Base-by-base conservation (phyloP, 2,797 vertebrate genomes). In the Tapera naevia region DNA sequence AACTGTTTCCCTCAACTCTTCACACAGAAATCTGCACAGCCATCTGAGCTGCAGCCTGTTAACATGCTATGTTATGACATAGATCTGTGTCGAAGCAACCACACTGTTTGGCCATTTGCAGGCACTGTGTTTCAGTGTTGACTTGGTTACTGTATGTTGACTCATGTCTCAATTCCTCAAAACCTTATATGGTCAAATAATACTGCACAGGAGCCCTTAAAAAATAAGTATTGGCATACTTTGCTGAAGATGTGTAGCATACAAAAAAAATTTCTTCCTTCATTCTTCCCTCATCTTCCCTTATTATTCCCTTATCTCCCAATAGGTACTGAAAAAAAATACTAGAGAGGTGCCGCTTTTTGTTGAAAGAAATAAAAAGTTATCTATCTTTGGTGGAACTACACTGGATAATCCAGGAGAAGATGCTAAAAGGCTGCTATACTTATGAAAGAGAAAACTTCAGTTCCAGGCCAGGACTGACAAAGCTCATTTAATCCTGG, bases 71-170 rank as follows among this genome's bases (percentile, higher is more conserved):
- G 43, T 33, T 78, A 27, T 35, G 61, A 72, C 70, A 70, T 1
- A 75, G 15, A 46, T 46, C 46, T 57, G 4, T 73, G 51, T 83
- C 51, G 91, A 80, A 95, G 54, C 35, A 91, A 27, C 60, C 18
- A 3, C 69, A 35, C 9, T 84, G 9, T 35, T 41, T 72, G 32
- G 70, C 1, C 7, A 54, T 79, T 80, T 80, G 7, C 48, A 88
- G 32, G 27, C 46, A 9, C 48, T 81, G n/a, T 86, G 48, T 86
- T 81, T 93, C 35, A 45, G 2, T 79, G 91, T 89, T 95, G 80
- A 94, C 87, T 89, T 88, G 76, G 89, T 95, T 96, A 83, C 93
- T 84, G 70, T 30, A 23, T 58, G 72, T 69, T 97, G 93, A 89
- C 39, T 95, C 92, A 92, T 83, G 43, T 56, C 51, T 91, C 53